A percentile compares a stretch with the other conserved stretches of the same genome.
Evolutionary conservation across 2,888 invertebrate genomes (phyloP).

Genomic region (Agrenia bidenticulata): DNA sequence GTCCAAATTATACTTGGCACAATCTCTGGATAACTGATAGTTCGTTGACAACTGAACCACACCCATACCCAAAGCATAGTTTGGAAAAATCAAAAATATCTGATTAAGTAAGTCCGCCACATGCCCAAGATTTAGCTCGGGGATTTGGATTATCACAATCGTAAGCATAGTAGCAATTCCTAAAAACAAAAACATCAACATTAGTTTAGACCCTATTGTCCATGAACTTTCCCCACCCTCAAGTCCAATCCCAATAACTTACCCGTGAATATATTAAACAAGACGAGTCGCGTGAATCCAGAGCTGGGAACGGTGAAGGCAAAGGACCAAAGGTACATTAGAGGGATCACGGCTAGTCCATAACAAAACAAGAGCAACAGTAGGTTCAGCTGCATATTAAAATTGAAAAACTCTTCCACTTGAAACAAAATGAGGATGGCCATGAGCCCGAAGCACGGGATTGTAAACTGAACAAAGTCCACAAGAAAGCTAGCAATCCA

Average conservation of each 20-base stretch:
- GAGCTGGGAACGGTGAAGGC: constrained; percentile 71
- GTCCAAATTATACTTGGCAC: constrained; percentile 36
- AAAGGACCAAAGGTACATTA: constrained; percentile 69
- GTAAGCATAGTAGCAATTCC: constrained; percentile 72
- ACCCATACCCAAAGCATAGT: constrained; percentile 62
- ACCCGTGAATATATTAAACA: constrained; percentile 74
- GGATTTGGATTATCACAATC: constrained; percentile 67
- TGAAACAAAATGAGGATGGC: constrained; percentile 66
- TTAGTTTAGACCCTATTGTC: too few species aligned
- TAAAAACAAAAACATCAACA: constrained; percentile 55
- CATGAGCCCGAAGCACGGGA: constrained; percentile 63
- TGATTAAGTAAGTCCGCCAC: constrained; percentile 65
- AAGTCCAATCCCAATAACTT: constrained; percentile 51
- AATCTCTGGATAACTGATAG: constrained; percentile 45
- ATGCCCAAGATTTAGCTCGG: constrained; percentile 63
- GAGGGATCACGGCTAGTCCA: constrained; percentile 70
- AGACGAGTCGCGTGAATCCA: constrained; percentile 71
- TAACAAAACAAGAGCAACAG: constrained; percentile 67
- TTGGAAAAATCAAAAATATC: constrained; percentile 70
- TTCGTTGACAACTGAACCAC: constrained; percentile 50
- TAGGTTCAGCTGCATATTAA: constrained; percentile 62
- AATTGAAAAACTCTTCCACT: constrained; percentile 64
- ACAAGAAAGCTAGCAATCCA: constrained; percentile 72
- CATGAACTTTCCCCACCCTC: neutral
- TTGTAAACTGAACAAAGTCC: constrained; percentile 67